Evolutionary conservation across 2,888 invertebrate species (phyloP).

Genomic region (Homarus gammarus): DNA sequence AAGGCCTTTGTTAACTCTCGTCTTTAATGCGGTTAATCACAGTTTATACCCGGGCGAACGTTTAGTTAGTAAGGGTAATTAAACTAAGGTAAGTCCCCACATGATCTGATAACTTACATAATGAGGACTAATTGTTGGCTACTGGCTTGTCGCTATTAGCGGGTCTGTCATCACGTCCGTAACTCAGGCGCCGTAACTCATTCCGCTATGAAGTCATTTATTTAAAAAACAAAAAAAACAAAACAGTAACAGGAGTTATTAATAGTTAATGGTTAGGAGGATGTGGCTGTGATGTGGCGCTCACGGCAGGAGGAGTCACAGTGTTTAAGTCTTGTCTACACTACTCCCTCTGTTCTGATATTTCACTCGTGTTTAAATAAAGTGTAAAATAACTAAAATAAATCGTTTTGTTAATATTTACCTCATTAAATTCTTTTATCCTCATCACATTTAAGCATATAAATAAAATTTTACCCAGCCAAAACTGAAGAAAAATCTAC

Average conservation of each 20-base stretch:
- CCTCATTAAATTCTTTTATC: too few relatives aligned
- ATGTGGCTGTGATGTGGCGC: background rate
- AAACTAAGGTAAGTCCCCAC: constrained; percentile 12
- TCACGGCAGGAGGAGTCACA: too few relatives aligned
- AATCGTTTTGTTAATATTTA: too few relatives aligned
- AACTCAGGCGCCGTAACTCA: background rate
- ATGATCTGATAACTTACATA: constrained; percentile 32
- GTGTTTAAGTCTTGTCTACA: too few relatives aligned
- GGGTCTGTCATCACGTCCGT: constrained; percentile 1
- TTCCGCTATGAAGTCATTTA: background rate
- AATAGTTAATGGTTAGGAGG: background rate
- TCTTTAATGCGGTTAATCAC: background rate
- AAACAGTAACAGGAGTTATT: background rate
- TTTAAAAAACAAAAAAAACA: background rate
- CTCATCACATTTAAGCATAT: too few relatives aligned
- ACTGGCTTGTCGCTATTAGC: constrained; percentile 14
- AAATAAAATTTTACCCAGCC: too few relatives aligned
- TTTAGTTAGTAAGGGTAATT: constrained; percentile 28
- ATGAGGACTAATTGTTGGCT: constrained; percentile 23
- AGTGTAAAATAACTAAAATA: too few relatives aligned
- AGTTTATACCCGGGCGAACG: constrained; percentile 21
- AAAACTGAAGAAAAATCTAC: too few relatives aligned
- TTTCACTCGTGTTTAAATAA: too few relatives aligned
- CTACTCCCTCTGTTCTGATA: too few relatives aligned
- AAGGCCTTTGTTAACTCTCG: background rate